Evolutionary conservation across 2,888 invertebrate species (phyloP).

Genomic region (Gordius sp.): DNA sequence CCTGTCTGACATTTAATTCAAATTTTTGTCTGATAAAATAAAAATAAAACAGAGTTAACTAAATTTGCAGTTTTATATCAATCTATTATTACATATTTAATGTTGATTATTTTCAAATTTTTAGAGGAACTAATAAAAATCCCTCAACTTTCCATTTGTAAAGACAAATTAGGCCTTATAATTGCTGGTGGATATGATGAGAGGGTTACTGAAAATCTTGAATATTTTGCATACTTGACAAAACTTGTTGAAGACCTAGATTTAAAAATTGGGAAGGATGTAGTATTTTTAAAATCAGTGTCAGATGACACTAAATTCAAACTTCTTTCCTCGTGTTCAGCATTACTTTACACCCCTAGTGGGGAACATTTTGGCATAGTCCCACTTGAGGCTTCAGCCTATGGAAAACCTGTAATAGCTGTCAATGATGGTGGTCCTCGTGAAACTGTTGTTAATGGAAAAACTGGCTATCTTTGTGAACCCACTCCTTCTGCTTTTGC

Average conservation of each 20-base stretch:
- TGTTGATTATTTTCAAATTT: too few relatives aligned
- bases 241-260: slow-evolving; percentile 35
- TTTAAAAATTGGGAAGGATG: slow-evolving; percentile 37
- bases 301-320: slow-evolving; percentile 54
- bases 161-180: slow-evolving; percentile 44
- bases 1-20: too few relatives aligned
- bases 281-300: slow-evolving; percentile 60
- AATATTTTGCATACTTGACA: slow-evolving; percentile 49
- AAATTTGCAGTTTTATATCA: too few relatives aligned
- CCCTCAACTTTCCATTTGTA: too few relatives aligned
- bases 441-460: slow-evolving; percentile 45
- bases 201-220: slow-evolving; percentile 55
- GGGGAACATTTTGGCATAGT: slow-evolving; percentile 98
- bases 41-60: too few relatives aligned
- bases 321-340: slow-evolving; percentile 46
- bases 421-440: slow-evolving; percentile 77
- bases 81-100: too few relatives aligned
- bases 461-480: slow-evolving; percentile 29
- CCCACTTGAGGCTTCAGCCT: slow-evolving; percentile 89
- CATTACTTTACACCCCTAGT: slow-evolving; percentile 71
- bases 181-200: slow-evolving; percentile 88
- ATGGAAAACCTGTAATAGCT: slow-evolving; percentile 68
- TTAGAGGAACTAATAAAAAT: too few relatives aligned
- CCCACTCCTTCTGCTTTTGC: too few relatives aligned
- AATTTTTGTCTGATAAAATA: too few relatives aligned